Percentiles rank a stretch among this genome's conserved stretches.
Evolutionary conservation across 2,113 vertebrate genomes (phyloP).

Genomic region (Microtus oregoni): DNA sequence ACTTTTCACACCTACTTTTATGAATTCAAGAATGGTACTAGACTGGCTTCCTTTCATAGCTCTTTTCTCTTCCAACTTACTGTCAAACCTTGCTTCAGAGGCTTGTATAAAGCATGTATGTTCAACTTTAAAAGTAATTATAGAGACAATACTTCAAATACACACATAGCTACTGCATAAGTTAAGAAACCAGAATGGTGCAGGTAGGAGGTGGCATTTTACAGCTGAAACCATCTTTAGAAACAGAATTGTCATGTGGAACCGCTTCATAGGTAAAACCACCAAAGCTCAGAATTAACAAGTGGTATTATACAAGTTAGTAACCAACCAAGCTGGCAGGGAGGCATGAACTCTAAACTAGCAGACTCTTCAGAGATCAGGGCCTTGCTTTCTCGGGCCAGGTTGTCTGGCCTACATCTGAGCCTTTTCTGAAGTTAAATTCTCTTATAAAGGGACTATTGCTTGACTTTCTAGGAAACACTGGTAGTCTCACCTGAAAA

Average conservation of each 20-base stretch:
- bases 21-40: conserved; percentile 71
- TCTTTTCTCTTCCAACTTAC: conserved; percentile 55
- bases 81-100: conserved; percentile 70
- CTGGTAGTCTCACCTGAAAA: background rate
- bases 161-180: background rate
- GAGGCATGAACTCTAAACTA: background rate
- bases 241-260: background rate
- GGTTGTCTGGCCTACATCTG: background rate
- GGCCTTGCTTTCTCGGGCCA: background rate
- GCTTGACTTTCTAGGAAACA: background rate
- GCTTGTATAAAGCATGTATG: conserved; percentile 52
- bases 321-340: background rate
- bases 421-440: conserved; percentile 11
- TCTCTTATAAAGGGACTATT: background rate
- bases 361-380: background rate
- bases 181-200: conserved; percentile 52
- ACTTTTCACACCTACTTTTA: conserved; percentile 69
- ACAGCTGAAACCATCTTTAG: background rate
- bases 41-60: conserved; percentile 62
- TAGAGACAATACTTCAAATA: conserved; percentile 54
- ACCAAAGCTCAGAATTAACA: background rate
- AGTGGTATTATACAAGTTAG: background rate
- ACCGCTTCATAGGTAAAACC: background rate
- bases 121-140: conserved; percentile 60
- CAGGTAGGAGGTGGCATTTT: conserved; percentile 33